Base-by-base conservation (phyloP, 2,797 vertebrate genomes). In the Hoplostethus mediterraneus region DNA sequence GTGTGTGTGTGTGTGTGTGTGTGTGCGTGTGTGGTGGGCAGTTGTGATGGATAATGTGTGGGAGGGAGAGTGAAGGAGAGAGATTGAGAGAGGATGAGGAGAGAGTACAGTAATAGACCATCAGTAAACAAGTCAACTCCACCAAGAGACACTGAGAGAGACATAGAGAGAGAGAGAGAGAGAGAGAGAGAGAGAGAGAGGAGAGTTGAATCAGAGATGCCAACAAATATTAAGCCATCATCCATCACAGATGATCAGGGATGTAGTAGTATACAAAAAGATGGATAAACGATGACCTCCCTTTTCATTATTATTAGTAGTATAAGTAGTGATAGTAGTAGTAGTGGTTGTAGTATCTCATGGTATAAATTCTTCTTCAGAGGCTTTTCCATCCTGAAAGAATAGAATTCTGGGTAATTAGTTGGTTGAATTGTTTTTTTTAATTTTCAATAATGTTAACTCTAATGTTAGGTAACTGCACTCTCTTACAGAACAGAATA, bases 81-180 rank as follows among this genome's bases (percentile, higher is more conserved):
- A 63, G 71, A 56, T 33, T 61, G 73, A 73, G 42, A 47, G 47
- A 38, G 31, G 17, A 38, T 36, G 55, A 65, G 61, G 80, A 12
- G 25, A 69, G 63, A 67, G 45, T 45, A 45, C 72, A 81, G 81
- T 80, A 83, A 75, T 70, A 63, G 63, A 64, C 52, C 33, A 38
- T 53, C 13, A 28, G 67, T 75, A 71, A 80, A 77, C 36, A 68
- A 6, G 17, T 36, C 44, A 47, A 54, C 58, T 58, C 59, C 31
- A 13, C 45, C 51, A 28, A 25, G 51, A 28, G 17, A 53, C 10
- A 21, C 7, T 17, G 49, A 52, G 17, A 52, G 14, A 55, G 12
- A 30, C 45, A 70, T 64, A 17, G 38, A 42, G 54, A 68, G 42
- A 48, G 55, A 68, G 55, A 52, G 28, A 36, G 30, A 63, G 45